A percentile compares a stretch with the other conserved stretches of the same genome.
These are phyloP conservation scores for Huso huso DNA, from an alignment of 2,797 vertebrate genomes.

Conservation along the genomic window DNA sequence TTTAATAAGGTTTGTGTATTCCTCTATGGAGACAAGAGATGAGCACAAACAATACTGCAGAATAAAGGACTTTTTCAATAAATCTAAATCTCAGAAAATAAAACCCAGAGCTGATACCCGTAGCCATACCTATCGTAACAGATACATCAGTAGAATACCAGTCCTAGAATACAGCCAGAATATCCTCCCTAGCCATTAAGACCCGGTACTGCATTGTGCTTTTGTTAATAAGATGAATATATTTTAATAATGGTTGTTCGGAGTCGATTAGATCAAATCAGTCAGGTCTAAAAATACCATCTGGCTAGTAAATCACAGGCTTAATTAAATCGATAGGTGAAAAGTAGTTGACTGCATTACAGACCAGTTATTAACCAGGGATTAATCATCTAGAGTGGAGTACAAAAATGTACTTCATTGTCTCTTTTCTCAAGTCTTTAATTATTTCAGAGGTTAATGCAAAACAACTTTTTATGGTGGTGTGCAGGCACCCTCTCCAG, in stretches of 20 bases:
- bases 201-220: background rate
- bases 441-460: background rate
- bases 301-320: too few species aligned
- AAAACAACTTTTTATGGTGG: background rate
- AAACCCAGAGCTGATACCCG: too few species aligned
- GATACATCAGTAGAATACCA: too few species aligned
- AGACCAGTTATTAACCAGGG: background rate
- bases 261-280: too few species aligned
- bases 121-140: too few species aligned
- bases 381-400: too few species aligned
- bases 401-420: background rate
- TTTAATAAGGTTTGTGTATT: conserved; percentile 14
- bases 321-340: background rate
- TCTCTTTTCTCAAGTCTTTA: background rate
- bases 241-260: too few species aligned
- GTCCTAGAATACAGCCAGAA: too few species aligned
- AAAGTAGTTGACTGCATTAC: background rate
- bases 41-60: conserved; percentile 3
- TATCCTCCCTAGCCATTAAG: background rate
- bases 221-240: background rate
- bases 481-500: too few species aligned
- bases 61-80: background rate
- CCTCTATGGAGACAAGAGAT: conserved; percentile 10
- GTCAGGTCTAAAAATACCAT: too few species aligned
- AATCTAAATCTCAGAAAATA: too few species aligned